A percentile compares a stretch with the other conserved stretches of the same genome.
Conservation (phyloP, 2,113 vertebrate genomes). For the Lipophrys pholis region DNA sequence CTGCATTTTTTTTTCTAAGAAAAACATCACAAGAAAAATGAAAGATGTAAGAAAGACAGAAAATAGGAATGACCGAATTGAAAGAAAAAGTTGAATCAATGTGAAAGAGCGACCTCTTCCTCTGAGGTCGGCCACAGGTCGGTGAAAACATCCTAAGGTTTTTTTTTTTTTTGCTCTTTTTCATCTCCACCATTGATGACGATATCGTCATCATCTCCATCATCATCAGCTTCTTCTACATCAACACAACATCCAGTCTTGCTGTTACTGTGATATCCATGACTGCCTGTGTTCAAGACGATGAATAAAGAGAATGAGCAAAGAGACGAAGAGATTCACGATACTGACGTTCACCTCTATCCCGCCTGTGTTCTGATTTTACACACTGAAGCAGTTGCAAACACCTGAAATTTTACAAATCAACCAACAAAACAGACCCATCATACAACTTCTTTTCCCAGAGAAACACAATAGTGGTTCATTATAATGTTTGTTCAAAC, state of each 20-base stretch:
- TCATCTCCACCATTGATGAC: slow-evolving; percentile 57
- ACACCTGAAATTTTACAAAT: neutral
- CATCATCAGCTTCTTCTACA: slow-evolving; percentile 55
- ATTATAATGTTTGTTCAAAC: neutral
- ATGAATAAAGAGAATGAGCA: slow-evolving; percentile 82
- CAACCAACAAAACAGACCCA: neutral
- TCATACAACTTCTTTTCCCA: too few relatives aligned
- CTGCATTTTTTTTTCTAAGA: slow-evolving; percentile 61
- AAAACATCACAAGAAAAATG: slow-evolving; percentile 62
- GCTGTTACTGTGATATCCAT: slow-evolving; percentile 74
- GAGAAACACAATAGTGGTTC: too few relatives aligned
- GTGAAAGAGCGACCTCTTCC: slow-evolving; percentile 51
- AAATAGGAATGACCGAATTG: slow-evolving; percentile 59
- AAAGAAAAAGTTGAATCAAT: slow-evolving; percentile 54
- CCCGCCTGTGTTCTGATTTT: slow-evolving; percentile 41
- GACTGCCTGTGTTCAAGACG: slow-evolving; percentile 75
- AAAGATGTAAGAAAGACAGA: slow-evolving; percentile 71
- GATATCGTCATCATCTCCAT: slow-evolving; percentile 40
- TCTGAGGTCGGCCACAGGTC: slow-evolving; percentile 47
- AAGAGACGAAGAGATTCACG: slow-evolving; percentile 60
- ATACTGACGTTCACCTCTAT: slow-evolving; percentile 50
- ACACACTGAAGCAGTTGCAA: slow-evolving; percentile 4
- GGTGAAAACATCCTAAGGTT: slow-evolving; percentile 37
- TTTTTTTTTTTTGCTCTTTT: slow-evolving; percentile 43
- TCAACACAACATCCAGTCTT: slow-evolving; percentile 60